These are phyloP conservation scores for Periphyllus acericola DNA, from an alignment of 2,888 invertebrate genomes.

Conservation along the genomic window DNA sequence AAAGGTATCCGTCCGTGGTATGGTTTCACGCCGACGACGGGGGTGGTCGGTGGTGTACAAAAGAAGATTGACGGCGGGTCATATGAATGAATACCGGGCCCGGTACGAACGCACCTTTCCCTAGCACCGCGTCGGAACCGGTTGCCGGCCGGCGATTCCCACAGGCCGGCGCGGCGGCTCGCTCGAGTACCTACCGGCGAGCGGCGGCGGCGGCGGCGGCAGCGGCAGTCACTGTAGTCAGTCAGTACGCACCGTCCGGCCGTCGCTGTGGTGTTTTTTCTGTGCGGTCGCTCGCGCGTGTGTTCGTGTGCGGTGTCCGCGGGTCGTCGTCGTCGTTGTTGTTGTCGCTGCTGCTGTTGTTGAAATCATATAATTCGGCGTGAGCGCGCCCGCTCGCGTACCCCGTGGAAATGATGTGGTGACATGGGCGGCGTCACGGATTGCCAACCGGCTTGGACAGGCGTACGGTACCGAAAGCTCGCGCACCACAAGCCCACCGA, in stretches of 20 bases:
- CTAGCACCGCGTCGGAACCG: conserved; percentile 34
- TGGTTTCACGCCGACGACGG: no score
- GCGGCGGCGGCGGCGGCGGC: neutral
- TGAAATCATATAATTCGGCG: no score
- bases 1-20: no score
- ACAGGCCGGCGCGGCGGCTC: neutral
- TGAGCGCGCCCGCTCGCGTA: neutral
- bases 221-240: neutral
- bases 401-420: conserved; percentile 23
- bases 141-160: conserved; percentile 42
- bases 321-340: neutral
- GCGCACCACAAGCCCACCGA: conserved; percentile 52
- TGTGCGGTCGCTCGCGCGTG: neutral
- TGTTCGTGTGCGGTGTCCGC: neutral
- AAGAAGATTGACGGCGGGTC: neutral
- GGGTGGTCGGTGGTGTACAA: neutral
- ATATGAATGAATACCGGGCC: conserved; percentile 11
- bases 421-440: conserved; percentile 50
- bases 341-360: neutral
- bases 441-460: conserved; percentile 49
- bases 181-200: neutral
- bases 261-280: neutral
- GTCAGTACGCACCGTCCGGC: conserved; percentile 3
- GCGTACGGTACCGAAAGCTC: conserved; percentile 57
- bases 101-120: conserved; percentile 42